phyloP scores from a whole-genome alignment of 2,888 invertebrate genomes.

The Lymantria dispar region DNA sequence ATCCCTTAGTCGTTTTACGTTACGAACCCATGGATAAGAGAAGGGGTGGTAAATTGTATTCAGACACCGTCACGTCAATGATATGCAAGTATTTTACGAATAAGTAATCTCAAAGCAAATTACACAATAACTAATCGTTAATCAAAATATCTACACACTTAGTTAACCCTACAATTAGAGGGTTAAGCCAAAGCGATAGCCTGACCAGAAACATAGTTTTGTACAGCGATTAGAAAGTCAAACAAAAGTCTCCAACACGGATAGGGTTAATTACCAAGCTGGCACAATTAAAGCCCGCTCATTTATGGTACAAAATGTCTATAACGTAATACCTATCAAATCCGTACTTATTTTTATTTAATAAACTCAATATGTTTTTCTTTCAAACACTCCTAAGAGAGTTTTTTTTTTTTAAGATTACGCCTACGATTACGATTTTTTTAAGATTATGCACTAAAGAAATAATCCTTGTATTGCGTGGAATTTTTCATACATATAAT shows the following conservation, averaged over 20 bases:
- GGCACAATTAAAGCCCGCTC: constrained; percentile 27
- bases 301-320: constrained; percentile 15
- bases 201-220: constrained; percentile 36
- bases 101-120: constrained; percentile 3
- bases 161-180: constrained; percentile 29
- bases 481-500: no score
- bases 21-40: no score
- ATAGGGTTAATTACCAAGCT: constrained; percentile 44
- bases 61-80: no score
- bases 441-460: no score
- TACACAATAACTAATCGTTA: constrained; percentile 9
- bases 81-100: neutral
- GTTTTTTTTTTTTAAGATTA: no score
- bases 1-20: no score
- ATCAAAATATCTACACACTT: constrained; percentile 31
- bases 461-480: no score
- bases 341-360: neutral
- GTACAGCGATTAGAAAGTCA: constrained; percentile 48
- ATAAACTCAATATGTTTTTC: no score
- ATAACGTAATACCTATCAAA: neutral
- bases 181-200: constrained; percentile 24
- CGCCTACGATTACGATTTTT: no score
- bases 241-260: constrained; percentile 39
- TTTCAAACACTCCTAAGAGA: no score
- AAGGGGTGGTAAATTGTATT: no score